phyloP scores from a whole-genome alignment of 2,888 invertebrate species.

The Ariolimax columbianus region DNA sequence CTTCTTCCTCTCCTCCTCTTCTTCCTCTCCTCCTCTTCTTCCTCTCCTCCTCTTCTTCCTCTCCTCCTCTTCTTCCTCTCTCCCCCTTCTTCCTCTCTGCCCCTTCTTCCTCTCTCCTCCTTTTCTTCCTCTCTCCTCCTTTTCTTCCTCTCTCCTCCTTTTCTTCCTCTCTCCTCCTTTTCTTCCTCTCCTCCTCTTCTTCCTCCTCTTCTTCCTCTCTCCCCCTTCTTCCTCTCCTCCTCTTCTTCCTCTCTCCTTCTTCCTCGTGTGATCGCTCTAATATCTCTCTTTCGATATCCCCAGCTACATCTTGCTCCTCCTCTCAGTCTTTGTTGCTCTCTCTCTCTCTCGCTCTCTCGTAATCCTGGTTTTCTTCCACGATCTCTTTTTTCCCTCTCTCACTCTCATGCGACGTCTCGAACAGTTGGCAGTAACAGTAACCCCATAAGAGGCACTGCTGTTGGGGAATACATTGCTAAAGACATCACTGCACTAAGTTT shows the following conservation, averaged over 20 bases:
- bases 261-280: background rate
- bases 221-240: background rate
- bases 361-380: background rate
- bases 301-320: too few species aligned
- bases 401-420: too few species aligned
- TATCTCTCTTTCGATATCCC: background rate
- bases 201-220: background rate
- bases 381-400: background rate
- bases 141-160: background rate
- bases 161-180: background rate
- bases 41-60: background rate
- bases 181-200: background rate
- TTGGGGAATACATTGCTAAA: too few species aligned
- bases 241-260: background rate
- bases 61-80: background rate
- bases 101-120: background rate
- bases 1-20: constrained; percentile 6
- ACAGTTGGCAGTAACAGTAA: too few species aligned
- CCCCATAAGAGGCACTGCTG: too few species aligned
- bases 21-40: background rate
- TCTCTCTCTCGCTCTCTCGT: background rate
- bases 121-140: background rate
- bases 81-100: background rate
- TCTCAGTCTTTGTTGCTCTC: background rate
- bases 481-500: too few species aligned